phyloP scores from a whole-genome alignment of 1,140 invertebrate genomes.

The Colletes gigas region DNA sequence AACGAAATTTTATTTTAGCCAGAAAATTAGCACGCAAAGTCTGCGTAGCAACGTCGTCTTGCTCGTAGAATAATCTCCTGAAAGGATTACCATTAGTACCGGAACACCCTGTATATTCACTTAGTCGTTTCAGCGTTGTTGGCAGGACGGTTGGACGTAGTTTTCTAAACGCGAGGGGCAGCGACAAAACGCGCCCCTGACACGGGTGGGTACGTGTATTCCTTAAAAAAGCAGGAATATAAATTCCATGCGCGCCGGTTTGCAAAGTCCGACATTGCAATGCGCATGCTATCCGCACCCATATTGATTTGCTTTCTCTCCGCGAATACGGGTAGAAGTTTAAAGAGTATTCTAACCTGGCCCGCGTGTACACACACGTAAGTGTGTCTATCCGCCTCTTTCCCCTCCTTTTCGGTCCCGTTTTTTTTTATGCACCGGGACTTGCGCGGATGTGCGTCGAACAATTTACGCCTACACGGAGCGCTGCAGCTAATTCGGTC shows the following conservation, averaged over 20 bases:
- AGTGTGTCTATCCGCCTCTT: constrained; percentile 21
- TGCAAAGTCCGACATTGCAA: constrained; percentile 67
- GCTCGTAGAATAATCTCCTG: too few relatives aligned
- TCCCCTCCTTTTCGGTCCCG: constrained; percentile 1
- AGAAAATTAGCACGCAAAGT: too few relatives aligned
- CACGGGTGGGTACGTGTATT: not conserved
- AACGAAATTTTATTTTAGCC: too few relatives aligned
- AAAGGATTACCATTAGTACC: too few relatives aligned
- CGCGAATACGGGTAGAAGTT: constrained; percentile 54
- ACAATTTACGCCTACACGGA: constrained; percentile 64
- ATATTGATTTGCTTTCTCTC: constrained; percentile 74
- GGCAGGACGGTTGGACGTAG: not conserved
- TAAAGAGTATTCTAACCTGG: constrained; percentile 64
- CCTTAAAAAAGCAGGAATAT: constrained; percentile 48
- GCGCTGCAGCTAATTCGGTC: constrained; percentile 57
- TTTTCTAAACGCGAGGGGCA: constrained; percentile 16
- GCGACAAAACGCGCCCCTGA: constrained; percentile 1
- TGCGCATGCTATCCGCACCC: constrained; percentile 74
- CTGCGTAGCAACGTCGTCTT: too few relatives aligned
- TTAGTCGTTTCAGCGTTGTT: not conserved
- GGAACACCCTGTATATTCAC: not conserved
- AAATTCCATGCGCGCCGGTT: constrained; percentile 69
- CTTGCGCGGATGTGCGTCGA: constrained; percentile 53
- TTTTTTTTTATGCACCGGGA: constrained; percentile 18
- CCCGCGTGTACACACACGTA: constrained; percentile 18